phyloP scores from a whole-genome alignment of 2,113 vertebrate species.

The Andinoacara biseriatus region DNA sequence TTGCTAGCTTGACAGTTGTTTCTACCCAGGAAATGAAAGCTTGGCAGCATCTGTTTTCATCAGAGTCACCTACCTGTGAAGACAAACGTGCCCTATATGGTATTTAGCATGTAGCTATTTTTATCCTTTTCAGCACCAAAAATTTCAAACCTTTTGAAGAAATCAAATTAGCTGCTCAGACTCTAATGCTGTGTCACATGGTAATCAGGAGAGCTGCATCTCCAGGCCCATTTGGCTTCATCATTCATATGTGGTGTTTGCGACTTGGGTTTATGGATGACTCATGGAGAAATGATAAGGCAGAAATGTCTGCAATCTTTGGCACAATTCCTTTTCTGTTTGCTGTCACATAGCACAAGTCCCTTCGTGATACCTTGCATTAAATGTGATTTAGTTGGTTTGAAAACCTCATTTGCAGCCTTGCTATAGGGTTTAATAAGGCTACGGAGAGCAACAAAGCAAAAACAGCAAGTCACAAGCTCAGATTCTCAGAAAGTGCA shows the following conservation, averaged over 20 bases:
- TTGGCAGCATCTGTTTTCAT: not conserved
- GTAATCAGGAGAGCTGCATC: not conserved
- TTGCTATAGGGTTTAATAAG: conserved; percentile 2
- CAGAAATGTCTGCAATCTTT: not conserved
- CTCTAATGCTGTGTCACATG: not conserved
- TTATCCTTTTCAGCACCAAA: not conserved
- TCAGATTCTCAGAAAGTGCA: conserved; percentile 23
- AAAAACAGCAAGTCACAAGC: conserved; percentile 14
- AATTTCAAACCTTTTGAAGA: not conserved
- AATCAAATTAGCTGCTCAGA: not conserved
- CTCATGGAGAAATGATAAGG: not conserved
- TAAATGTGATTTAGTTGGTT: conserved; percentile 4
- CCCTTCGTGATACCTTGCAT: not conserved
- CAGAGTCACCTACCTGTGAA: not conserved
- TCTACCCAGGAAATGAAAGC: not conserved
- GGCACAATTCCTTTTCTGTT: not conserved
- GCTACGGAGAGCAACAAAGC: conserved; percentile 16
- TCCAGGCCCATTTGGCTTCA: not conserved
- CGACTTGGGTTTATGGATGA: not conserved
- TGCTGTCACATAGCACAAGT: conserved; percentile 22
- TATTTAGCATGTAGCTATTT: not conserved
- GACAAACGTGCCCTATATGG: not conserved
- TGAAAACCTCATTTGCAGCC: not conserved
- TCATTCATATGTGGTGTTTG: not conserved
- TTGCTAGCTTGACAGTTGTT: not conserved